Conservation (phyloP, 2,888 invertebrate genomes). For the Tipula helvola region DNA sequence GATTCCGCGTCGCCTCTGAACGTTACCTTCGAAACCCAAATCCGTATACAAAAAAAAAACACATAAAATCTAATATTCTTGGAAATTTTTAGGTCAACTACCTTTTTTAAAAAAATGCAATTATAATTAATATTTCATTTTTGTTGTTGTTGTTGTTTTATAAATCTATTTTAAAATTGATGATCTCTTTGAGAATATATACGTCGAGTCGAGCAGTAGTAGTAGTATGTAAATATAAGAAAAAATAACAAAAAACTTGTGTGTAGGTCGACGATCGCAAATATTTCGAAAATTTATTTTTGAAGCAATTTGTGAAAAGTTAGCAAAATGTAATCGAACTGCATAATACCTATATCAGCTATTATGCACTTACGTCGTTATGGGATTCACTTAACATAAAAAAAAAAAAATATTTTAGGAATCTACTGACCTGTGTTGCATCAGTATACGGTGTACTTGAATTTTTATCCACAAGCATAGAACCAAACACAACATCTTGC, state of each 20-base stretch:
- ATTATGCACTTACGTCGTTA: background rate
- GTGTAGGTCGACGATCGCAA: background rate
- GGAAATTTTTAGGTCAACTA: background rate
- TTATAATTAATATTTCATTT: background rate
- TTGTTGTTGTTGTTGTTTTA: background rate
- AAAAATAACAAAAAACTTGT: background rate
- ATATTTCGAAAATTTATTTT: background rate
- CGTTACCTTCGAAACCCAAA: background rate
- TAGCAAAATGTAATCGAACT: background rate
- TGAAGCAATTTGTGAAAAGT: background rate
- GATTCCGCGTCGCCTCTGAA: background rate
- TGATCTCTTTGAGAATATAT: background rate
- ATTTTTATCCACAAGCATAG: conserved; percentile 78
- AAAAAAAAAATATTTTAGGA: background rate
- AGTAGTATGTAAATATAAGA: background rate
- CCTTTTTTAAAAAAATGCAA: background rate
- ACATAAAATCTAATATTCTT: background rate
- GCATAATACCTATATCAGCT: background rate
- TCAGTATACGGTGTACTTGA: conserved; percentile 94
- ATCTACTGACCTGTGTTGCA: conserved; percentile 79
- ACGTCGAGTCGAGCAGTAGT: background rate
- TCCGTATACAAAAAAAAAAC: background rate
- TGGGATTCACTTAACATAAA: background rate
- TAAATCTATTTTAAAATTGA: background rate
- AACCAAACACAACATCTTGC: conserved; percentile 51